Evolutionary conservation across 2,113 vertebrate genomes (phyloP), one percentile per base, ranked within the genome.

Genomic region (Archocentrus centrarchus): DNA sequence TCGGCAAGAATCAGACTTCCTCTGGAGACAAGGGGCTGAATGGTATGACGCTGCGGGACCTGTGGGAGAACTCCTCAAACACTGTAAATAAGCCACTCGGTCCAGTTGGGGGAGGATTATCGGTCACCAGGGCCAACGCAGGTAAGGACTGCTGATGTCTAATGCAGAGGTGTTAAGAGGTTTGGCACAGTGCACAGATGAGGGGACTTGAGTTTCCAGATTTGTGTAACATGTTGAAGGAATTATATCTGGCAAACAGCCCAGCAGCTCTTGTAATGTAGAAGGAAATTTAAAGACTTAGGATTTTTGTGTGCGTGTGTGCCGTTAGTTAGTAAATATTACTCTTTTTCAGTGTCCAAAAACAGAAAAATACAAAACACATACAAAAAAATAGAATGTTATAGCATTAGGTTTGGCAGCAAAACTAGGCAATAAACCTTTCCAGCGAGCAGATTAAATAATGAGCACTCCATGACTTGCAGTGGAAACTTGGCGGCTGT

Each of bases 1-100:
- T 98, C 53, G 95, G 96, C 5, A 99, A 97, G 94, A 97, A 85
- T 7, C 94, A 96, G 50, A 94, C 96, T 63, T 91, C 96, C 80
- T 86, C 94, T 64, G 88, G 90, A 22, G 96, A 93, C 83, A 98
- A 96, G 88, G 97, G 97, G 62, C 41, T 89, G 79, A 88, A 94
- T 13, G 85, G 82, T 4, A 86, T 93, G 82, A 93, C 92, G 6
- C 81, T 95, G 47, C 62, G 96, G 0, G 95, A 97, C 58, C 83
- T 94, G n/a, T 99, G 97, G 97, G 96, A 94, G 86, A 96, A 93
- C 87, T 94, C 92, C 17, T 85, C 97, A 10, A 95, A 95, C 91
- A 83, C 95, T 60, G 79, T 83, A 57, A 94, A 93, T 81, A 96
- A 95, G 88, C 88, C 93, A 6, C 75, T 97, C 4, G 96, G 93